Conservation (phyloP, 1,140 invertebrate genomes). For the Andrena cerasifolii region DNA sequence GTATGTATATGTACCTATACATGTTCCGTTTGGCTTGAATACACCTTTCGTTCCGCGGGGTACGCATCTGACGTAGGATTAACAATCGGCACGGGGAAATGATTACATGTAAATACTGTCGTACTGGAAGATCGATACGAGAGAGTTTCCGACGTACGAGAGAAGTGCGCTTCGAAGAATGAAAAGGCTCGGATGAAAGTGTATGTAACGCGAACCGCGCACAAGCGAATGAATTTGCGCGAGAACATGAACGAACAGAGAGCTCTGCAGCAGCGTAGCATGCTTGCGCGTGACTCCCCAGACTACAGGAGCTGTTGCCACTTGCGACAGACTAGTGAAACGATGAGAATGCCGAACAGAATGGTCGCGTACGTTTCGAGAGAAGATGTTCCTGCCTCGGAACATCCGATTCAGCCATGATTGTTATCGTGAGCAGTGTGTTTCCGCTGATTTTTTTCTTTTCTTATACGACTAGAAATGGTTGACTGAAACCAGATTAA, state of each 20-base stretch:
- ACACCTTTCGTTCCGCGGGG: not conserved
- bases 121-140: conserved; percentile 21
- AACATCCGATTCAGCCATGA: not conserved
- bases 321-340: too few species aligned
- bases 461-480: conserved; percentile 51
- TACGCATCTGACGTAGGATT: not conserved
- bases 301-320: too few species aligned
- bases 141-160: not conserved
- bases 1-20: not conserved
- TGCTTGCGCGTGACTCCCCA: too few species aligned
- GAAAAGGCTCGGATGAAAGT: conserved; percentile 1
- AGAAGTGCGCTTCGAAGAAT: not conserved
- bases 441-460: conserved; percentile 16
- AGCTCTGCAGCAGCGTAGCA: too few species aligned
- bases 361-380: not conserved
- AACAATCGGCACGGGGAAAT: not conserved
- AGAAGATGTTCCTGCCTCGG: not conserved
- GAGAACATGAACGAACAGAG: not conserved
- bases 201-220: conserved; percentile 13
- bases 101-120: conserved; percentile 15
- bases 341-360: not conserved
- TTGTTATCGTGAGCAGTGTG: not conserved
- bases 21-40: not conserved
- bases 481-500: conserved; percentile 30
- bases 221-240: not conserved